Conservation (phyloP, 2,888 invertebrate species). For the Therioaphis trifolii region DNA sequence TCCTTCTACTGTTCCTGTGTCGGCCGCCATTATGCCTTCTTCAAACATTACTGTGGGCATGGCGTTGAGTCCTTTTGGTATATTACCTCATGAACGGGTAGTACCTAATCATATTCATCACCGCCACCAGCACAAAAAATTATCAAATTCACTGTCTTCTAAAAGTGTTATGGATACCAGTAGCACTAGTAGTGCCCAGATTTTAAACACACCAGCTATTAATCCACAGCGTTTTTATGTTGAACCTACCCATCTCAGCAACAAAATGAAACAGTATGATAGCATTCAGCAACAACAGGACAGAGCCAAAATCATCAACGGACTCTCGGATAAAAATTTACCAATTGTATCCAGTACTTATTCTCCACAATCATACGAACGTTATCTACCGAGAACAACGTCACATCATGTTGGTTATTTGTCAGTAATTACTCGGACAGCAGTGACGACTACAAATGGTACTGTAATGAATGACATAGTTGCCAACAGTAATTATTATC, state of each 20-base stretch:
- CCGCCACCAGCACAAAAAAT: conserved; percentile 29
- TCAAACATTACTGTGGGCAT: conserved; percentile 24
- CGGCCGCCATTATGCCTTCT: neutral
- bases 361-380: conserved; percentile 26
- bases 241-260: conserved; percentile 11
- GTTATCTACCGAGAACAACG: conserved; percentile 27
- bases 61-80: conserved; percentile 80
- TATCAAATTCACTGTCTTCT: neutral
- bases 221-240: conserved; percentile 23
- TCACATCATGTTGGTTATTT: conserved; percentile 76
- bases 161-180: conserved; percentile 19
- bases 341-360: conserved; percentile 6
- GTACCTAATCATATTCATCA: conserved; percentile 14
- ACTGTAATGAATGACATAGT: conserved; percentile 49
- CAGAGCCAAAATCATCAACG: conserved; percentile 6
- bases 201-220: neutral
- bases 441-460: conserved; percentile 9
- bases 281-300: conserved; percentile 10
- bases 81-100: conserved; percentile 78
- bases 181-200: neutral
- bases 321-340: conserved; percentile 1
- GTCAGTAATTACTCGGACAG: conserved; percentile 82
- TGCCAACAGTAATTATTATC: conserved; percentile 56
- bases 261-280: conserved; percentile 37
- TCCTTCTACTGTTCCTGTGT: neutral